Conservation (phyloP, 1,140 invertebrate genomes). For the Orius insidiosus region DNA sequence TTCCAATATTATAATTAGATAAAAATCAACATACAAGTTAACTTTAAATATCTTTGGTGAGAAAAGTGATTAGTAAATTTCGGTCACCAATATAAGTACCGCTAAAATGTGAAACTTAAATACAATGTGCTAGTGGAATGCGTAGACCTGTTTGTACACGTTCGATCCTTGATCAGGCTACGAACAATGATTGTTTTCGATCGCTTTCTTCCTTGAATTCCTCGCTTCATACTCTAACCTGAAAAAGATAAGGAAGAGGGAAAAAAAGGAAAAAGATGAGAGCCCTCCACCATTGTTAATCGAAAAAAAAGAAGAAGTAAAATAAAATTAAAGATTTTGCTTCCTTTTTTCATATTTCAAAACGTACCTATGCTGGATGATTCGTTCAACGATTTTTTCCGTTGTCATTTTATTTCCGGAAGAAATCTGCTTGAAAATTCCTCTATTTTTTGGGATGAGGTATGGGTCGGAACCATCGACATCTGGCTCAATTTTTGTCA, state of each 20-base stretch:
- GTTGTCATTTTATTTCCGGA: conserved; percentile 88
- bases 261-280: background rate
- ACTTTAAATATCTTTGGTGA: no score
- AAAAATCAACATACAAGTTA: no score
- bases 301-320: background rate
- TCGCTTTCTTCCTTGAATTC: conserved; percentile 20
- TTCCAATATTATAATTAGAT: no score
- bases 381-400: conserved; percentile 87
- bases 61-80: no score
- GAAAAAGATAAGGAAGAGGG: conserved; percentile 5
- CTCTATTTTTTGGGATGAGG: conserved; percentile 54
- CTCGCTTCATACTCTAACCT: conserved; percentile 22
- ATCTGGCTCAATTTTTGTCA: conserved; percentile 53
- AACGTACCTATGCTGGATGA: no score
- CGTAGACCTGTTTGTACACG: no score
- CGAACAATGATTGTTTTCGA: conserved; percentile 10
- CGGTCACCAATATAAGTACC: no score
- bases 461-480: conserved; percentile 74
- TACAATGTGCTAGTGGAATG: no score
- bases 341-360: no score
- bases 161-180: conserved; percentile 6
- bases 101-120: no score
- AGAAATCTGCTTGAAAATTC: conserved; percentile 58
- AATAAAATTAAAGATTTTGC: background rate
- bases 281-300: background rate